Percentiles rank a stretch among this genome's conserved stretches.
These are phyloP conservation scores for Tanytarsus gracilentus DNA, from an alignment of 2,888 invertebrate genomes.

Conservation along the genomic window DNA sequence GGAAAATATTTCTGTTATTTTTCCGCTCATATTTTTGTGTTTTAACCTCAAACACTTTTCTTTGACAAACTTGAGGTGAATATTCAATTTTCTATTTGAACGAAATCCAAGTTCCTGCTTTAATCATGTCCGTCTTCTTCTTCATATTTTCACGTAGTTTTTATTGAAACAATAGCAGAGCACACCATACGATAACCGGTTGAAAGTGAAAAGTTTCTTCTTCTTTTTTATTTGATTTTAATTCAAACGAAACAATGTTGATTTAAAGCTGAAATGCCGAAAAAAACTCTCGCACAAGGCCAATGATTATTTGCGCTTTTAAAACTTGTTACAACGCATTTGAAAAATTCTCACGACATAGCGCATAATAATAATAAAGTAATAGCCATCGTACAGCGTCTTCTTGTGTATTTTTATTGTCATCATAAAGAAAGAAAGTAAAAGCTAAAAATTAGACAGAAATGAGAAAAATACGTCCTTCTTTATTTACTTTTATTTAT, in stretches of 20 bases:
- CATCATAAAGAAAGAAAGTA: background rate
- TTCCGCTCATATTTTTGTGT: too few species aligned
- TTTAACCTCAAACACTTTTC: too few species aligned
- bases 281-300: background rate
- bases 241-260: background rate
- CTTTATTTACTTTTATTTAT: too few species aligned
- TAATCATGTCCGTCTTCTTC: too few species aligned
- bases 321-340: background rate
- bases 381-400: background rate
- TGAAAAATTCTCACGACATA: background rate
- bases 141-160: too few species aligned
- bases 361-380: background rate
- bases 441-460: too few species aligned
- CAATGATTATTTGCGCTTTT: background rate
- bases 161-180: background rate
- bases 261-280: background rate
- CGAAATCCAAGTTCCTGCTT: background rate
- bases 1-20: background rate
- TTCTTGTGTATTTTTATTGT: background rate
- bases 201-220: conserved; percentile 21
- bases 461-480: too few species aligned
- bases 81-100: conserved; percentile 5
- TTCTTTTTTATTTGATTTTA: background rate
- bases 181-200: too few species aligned
- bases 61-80: too few species aligned